These are phyloP conservation scores for Drosophila ercepeae DNA, from an alignment of 1,140 invertebrate genomes.

Conservation along the genomic window DNA sequence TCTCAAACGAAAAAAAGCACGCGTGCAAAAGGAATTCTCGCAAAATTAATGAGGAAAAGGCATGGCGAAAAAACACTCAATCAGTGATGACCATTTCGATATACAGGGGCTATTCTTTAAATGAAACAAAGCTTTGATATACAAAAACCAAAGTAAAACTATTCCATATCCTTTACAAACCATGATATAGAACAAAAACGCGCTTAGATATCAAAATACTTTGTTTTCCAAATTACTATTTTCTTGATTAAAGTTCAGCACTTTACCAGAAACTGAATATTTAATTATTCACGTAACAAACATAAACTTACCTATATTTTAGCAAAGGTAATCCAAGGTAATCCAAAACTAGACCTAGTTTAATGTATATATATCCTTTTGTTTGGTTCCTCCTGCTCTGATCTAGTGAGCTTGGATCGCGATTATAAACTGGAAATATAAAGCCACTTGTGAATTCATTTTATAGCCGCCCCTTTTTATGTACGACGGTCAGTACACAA, in stretches of 20 bases:
- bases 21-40: slow-evolving; percentile 8
- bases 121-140: not conserved
- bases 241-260: no score
- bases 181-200: no score
- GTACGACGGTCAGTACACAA: slow-evolving; percentile 26
- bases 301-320: slow-evolving; percentile 44
- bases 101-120: not conserved
- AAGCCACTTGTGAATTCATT: slow-evolving; percentile 60
- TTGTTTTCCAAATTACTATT: not conserved
- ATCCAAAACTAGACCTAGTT: slow-evolving; percentile 25
- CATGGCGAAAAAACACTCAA: slow-evolving; percentile 15
- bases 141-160: no score
- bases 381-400: slow-evolving; percentile 4
- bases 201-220: not conserved
- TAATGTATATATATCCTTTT: slow-evolving; percentile 9
- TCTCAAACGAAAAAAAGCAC: slow-evolving; percentile 5
- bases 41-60: slow-evolving; percentile 33
- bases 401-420: slow-evolving; percentile 40
- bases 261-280: not conserved
- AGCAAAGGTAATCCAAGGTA: slow-evolving; percentile 17
- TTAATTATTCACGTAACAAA: slow-evolving; percentile 4
- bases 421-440: slow-evolving; percentile 67
- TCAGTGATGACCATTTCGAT: slow-evolving; percentile 14
- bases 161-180: no score
- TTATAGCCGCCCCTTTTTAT: slow-evolving; percentile 52